Evolutionary conservation across 1,140 invertebrate genomes (phyloP), one percentile per base, ranked within the genome.

Genomic region (Aleiodes sp.): DNA sequence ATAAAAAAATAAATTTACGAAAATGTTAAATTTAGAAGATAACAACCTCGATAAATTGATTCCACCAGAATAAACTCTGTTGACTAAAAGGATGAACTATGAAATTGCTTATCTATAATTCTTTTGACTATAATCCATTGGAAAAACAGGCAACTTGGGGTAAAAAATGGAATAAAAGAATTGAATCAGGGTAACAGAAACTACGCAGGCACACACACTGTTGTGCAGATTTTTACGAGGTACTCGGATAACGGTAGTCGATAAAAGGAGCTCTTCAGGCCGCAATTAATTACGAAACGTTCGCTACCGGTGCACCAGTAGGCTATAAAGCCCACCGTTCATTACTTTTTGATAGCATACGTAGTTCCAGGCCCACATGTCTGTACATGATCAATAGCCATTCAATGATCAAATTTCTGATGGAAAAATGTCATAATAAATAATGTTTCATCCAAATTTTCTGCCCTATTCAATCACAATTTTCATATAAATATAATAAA

Each of bases 221-320:
- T 61, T 31, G 56, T 61, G 46, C 70, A 73, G 68, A 78, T 82
- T 81, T 78, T 82, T 80, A 80, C 73, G 78, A 80, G 65, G 66
- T 66, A 72, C 70, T 74, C 73, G 74, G 70, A 70, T 70, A 80
- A 80, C 61, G 76, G 62, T 74, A 76, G 73, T 80, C 77, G 78
- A 79, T 82, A 80, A 80, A 82, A 80, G 74, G 77, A 76, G 73
- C 73, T 65, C 65, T 60, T 46, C 52, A 61, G 59, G 59, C 59
- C 68, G 78, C 79, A 81, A 81, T 82, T 82, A 82, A 81, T 82
- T 81, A 78, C 73, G 70, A 74, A 76, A 77, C 76, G 75, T 78
- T 80, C 71, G 46, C 46, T 52, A 16, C 19, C 39, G 39, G 12
- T 43, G 39, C 39, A 52, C 9, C 46, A n/a, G n/a, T n/a, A n/a